Evolutionary conservation across 2,888 invertebrate genomes (phyloP).

Genomic region (Dorcus hopei): DNA sequence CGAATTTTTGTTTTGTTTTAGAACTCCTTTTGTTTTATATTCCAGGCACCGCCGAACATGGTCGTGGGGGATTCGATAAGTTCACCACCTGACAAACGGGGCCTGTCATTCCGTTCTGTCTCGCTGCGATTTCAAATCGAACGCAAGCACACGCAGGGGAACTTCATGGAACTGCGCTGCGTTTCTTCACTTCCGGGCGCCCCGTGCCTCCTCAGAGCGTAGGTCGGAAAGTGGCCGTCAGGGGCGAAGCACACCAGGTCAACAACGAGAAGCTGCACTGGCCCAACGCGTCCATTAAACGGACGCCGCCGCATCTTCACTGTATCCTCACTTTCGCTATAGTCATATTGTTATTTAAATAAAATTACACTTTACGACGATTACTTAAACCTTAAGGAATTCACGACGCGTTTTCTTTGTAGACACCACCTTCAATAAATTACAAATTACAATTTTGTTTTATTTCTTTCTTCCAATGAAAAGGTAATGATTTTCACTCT

Average conservation of each 20-base stretch:
- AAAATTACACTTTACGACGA: too few relatives aligned
- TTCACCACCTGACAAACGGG: constrained; percentile 29
- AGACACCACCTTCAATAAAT: too few relatives aligned
- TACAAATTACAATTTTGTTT: too few relatives aligned
- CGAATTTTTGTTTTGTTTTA: background rate
- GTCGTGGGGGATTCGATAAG: constrained; percentile 31
- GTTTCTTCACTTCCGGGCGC: constrained; percentile 35
- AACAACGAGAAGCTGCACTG: constrained; percentile 38
- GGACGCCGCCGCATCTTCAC: constrained; percentile 12
- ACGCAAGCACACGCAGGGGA: constrained; percentile 30
- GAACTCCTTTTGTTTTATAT: constrained; percentile 16
- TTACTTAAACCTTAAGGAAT: too few relatives aligned
- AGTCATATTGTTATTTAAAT: background rate
- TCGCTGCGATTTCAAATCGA: constrained; percentile 33
- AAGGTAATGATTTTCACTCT: too few relatives aligned
- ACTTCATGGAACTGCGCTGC: constrained; percentile 37
- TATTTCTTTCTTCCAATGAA: too few relatives aligned
- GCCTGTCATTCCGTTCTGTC: constrained; percentile 33
- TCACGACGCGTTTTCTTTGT: too few relatives aligned
- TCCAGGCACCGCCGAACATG: constrained; percentile 30
- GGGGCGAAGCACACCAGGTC: constrained; percentile 28
- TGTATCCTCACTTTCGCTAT: background rate
- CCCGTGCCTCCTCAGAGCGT: constrained; percentile 32
- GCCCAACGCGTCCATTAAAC: constrained; percentile 21
- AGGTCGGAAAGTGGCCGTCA: constrained; percentile 27